Percentiles rank a stretch among this genome's conserved stretches.
Conservation (phyloP, 2,888 invertebrate genomes). For the Panopea generosa region DNA sequence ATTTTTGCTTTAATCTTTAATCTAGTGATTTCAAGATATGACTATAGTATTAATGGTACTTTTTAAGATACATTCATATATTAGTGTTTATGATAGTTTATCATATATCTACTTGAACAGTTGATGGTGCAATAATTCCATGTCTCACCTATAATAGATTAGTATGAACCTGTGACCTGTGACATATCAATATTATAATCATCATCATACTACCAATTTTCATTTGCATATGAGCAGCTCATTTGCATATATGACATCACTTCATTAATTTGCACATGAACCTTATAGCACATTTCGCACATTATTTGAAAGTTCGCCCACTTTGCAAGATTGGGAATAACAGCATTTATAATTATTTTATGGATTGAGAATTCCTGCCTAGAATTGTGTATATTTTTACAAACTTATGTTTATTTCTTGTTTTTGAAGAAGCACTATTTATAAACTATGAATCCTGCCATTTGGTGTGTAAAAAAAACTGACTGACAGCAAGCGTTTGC, state of each 20-base stretch:
- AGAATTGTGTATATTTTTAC: slow-evolving; percentile 24
- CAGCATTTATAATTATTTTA: slow-evolving; percentile 15
- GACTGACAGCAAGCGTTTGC: too few relatives aligned
- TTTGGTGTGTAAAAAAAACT: slow-evolving; percentile 12
- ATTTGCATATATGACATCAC: slow-evolving; percentile 20
- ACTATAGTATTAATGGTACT: slow-evolving; percentile 23
- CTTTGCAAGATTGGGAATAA: not conserved
- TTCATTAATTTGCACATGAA: not conserved
- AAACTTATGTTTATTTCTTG: slow-evolving; percentile 21
- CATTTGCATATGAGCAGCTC: slow-evolving; percentile 17
- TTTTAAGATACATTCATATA: slow-evolving; percentile 25
- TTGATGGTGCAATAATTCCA: slow-evolving; percentile 48
- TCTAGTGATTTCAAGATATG: slow-evolving; percentile 6
- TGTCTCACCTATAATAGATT: slow-evolving; percentile 32
- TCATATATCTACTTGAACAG: slow-evolving; percentile 22
- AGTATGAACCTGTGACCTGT: not conserved
- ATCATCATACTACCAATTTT: not conserved
- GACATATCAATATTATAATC: slow-evolving; percentile 8
- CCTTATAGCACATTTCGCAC: too few relatives aligned
- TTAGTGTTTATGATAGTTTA: slow-evolving; percentile 19
- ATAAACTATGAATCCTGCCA: slow-evolving; percentile 51
- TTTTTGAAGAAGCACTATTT: slow-evolving; percentile 42
- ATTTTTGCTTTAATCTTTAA: slow-evolving; percentile 16
- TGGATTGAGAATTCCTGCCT: slow-evolving; percentile 42
- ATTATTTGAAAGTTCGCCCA: not conserved